Evolutionary conservation across 2,797 vertebrate genomes (phyloP).

Genomic region (Oreochromis mossambicus): DNA sequence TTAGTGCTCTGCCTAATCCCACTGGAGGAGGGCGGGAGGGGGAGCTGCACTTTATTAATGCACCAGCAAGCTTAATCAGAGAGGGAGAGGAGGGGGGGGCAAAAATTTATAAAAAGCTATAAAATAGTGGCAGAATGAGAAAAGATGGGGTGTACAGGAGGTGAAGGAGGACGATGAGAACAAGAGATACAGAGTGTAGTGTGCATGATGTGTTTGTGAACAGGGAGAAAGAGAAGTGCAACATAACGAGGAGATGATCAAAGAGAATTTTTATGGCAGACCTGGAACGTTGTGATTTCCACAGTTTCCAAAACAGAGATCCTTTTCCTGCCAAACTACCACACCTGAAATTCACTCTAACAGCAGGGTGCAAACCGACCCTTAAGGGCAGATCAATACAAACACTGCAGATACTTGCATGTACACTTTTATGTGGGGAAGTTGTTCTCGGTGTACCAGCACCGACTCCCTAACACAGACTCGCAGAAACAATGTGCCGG

Average conservation of each 20-base stretch:
- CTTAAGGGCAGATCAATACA: slow-evolving; percentile 18
- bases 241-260: slow-evolving; percentile 25
- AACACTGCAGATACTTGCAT: neutral
- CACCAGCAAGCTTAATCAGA: slow-evolving; percentile 65
- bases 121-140: slow-evolving; percentile 11
- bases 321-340: neutral
- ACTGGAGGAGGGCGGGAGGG: slow-evolving; percentile 58
- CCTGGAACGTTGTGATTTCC: slow-evolving; percentile 13
- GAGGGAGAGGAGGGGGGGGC: neutral
- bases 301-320: slow-evolving; percentile 3
- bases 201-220: slow-evolving; percentile 1
- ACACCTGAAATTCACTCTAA: slow-evolving; percentile 17
- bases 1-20: slow-evolving; percentile 78
- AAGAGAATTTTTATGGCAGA: slow-evolving; percentile 38
- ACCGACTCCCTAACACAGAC: neutral
- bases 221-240: neutral
- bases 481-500: neutral
- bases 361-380: neutral
- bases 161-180: slow-evolving; percentile 2
- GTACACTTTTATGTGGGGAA: neutral
- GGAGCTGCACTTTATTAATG: slow-evolving; percentile 71
- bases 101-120: neutral
- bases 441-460: neutral
- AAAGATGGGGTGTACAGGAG: neutral
- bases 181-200: neutral